Evolutionary conservation across 2,797 vertebrate species (phyloP), one percentile per base, ranked within the genome.

Genomic region (Gallinago nigripennis): DNA sequence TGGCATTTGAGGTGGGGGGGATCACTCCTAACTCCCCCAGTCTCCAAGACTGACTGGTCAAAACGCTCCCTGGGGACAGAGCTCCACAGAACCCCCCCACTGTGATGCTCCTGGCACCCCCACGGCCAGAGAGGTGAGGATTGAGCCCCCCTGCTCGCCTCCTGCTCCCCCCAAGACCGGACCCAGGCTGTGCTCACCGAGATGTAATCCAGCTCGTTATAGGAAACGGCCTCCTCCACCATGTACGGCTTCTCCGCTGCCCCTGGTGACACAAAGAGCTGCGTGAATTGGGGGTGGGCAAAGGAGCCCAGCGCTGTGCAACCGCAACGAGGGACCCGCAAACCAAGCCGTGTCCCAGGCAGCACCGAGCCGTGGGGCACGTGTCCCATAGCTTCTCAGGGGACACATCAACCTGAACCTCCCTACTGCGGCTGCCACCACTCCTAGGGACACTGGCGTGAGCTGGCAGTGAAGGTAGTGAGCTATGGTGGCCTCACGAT

Each of bases 171-270:
- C 4, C 51, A 12, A 8, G 19, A n/a, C 58, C 60, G 0, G 0
- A 1, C 39, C 18, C 3, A 0, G 37, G 27, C 14, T 33, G 39
- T 23, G 56, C 99, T 99, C 97, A 99, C 99, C 90, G 99, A 99
- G 77, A 99, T 90, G 70, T 99, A 99, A 97, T 99, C 99, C 65
- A 99, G 98, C 93, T 99, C 99, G 8, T 99, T 99, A 79, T 99
- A 99, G 64, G 99, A 99, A 82, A 99, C 97, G 0, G 99, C 99
- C 43, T 99, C 99, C 95, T 99, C 99, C 86, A 99, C 99, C 94
- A 98, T 98, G 97, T 99, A 99, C 0, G 99, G 99, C 97, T 99
- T 99, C 97, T 99, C 99, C 3, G 99, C 99, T 60, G 99, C 99
- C 94, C 99, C 99, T 99, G 97, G 64, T 70, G 72, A 90, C 82